Base-by-base conservation (phyloP, 2,888 invertebrate species). In the Ceraclea dissimilis region DNA sequence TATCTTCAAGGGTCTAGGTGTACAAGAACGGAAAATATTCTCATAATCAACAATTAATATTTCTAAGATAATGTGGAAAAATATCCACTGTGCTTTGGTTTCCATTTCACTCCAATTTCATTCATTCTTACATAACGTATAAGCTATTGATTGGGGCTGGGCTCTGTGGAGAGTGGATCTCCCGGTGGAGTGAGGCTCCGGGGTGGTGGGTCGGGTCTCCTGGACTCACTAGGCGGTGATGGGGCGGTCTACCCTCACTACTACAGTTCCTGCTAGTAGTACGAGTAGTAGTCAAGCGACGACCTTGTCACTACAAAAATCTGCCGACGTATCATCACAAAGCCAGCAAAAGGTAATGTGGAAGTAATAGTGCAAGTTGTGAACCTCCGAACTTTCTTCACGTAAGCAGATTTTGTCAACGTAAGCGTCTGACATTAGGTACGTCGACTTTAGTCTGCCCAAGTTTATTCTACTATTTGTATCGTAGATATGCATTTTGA, bases 271-370 rank as follows among this genome's bases (percentile, higher is more conserved):
- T 16, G 39, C 39, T 31, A 51, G 26, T 26, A 13, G 50, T 34
- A 57, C 54, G 31, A 16, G 39, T 39, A 39, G 39, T 39, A 67
- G 66, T 67, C 68, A 70, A 69, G 67, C 66, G 66, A 65, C 74
- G 78, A 77, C 78, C 78, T 78, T 78, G 78, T 73, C 66, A 73
- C 75, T 75, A 73, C 75, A 78, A 78, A 78, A 77, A 78, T 76
- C 75, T 76, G 78, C 76, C 74, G 75, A 62, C 62, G 62, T 62
- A 59, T 62, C 62, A 62, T 62, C 62, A 62, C 62, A 62, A 60
- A 60, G 55, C 54, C 57, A 56, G 59, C 59, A 58, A 59, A 61
- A 61, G 61, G 59, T 61, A 59, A 53, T 52, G 52, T 46, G 54
- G 54, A 20, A 55, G 58, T 58, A 55, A 52, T 58, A 55, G 58